These are phyloP conservation scores for Drosophila lacertosa DNA, from an alignment of 1,140 invertebrate species.

Conservation along the genomic window DNA sequence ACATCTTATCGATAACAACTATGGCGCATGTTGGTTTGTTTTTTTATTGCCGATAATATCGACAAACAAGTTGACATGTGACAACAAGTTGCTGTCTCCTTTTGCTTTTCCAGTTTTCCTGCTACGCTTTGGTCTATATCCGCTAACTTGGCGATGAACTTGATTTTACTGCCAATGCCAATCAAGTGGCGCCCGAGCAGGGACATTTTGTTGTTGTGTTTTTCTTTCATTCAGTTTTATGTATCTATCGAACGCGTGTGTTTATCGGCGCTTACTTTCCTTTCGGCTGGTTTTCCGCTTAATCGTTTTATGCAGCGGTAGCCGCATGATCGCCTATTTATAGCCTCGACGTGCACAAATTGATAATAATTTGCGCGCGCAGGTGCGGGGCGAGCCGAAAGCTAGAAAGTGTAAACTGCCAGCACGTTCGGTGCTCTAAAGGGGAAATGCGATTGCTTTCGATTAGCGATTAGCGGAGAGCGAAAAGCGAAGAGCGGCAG, in stretches of 20 bases:
- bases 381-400: conserved; percentile 52
- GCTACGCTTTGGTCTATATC: conserved; percentile 11
- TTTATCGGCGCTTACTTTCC: conserved; percentile 34
- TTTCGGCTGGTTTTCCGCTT: conserved; percentile 25
- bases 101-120: conserved; percentile 14
- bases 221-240: background rate
- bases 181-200: conserved; percentile 14
- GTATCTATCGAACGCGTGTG: background rate
- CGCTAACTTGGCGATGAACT: conserved; percentile 9
- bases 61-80: background rate
- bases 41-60: background rate
- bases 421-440: conserved; percentile 2
- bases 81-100: conserved; percentile 4
- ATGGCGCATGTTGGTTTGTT: background rate
- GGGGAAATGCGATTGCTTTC: background rate
- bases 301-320: conserved; percentile 21
- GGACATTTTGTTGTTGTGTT: conserved; percentile 6
- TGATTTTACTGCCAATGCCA: conserved; percentile 20
- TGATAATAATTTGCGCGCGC: conserved; percentile 66
- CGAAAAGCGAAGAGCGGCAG: no score
- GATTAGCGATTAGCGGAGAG: no score
- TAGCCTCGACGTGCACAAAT: conserved; percentile 77
- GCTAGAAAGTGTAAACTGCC: conserved; percentile 64
- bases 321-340: conserved; percentile 65
- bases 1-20: conserved; percentile 9